Conservation (phyloP, 2,797 vertebrate species). For the Pseudopleuronectes americanus region DNA sequence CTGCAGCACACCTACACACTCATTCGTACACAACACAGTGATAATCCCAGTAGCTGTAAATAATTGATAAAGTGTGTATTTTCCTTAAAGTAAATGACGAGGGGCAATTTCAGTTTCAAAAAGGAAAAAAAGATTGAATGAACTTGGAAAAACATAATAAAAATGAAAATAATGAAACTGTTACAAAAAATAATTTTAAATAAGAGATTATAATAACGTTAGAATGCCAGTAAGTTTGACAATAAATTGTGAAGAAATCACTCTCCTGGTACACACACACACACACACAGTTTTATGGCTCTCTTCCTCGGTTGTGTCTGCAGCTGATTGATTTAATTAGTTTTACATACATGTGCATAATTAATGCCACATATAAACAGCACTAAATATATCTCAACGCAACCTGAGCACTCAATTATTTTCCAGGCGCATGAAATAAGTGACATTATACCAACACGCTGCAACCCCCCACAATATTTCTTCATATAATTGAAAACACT, state of each 20-base stretch:
- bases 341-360: constrained; percentile 73
- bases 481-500: constrained; percentile 42
- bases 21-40: constrained; percentile 3
- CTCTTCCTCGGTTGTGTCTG: constrained; percentile 49
- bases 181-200: constrained; percentile 1
- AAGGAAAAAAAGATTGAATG: constrained; percentile 45
- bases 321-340: constrained; percentile 75
- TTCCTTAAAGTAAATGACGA: constrained; percentile 72
- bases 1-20: constrained; percentile 31
- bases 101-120: constrained; percentile 45
- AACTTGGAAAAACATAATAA: constrained; percentile 28
- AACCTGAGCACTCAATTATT: constrained; percentile 44
- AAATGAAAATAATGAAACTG: not conserved
- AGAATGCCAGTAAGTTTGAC: not conserved
- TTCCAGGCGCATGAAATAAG: constrained; percentile 39
- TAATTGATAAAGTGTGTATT: constrained; percentile 80
- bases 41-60: constrained; percentile 78
- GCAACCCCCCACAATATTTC: constrained; percentile 27
- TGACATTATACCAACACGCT: constrained; percentile 25
- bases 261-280: constrained; percentile 16
- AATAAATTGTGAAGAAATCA: constrained; percentile 9
- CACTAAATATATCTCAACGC: constrained; percentile 67
- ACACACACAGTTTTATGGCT: constrained; percentile 22
- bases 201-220: not conserved
- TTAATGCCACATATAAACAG: constrained; percentile 67